Evolutionary conservation across 2,888 invertebrate species (phyloP).

Genomic region (Tenthredo mesomela): DNA sequence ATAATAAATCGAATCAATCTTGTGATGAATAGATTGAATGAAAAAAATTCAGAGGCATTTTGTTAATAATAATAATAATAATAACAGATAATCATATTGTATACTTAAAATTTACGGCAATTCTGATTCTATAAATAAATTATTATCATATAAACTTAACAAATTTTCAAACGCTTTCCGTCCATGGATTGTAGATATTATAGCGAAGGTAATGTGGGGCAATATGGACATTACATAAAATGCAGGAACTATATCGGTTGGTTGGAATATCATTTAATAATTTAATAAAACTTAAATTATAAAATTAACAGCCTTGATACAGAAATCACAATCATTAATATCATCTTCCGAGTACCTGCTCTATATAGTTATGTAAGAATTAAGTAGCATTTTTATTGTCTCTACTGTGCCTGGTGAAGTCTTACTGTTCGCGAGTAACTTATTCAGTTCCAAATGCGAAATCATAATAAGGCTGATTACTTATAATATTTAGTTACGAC

Average conservation of each 20-base stretch:
- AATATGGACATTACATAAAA: not conserved
- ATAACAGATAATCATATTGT: not conserved
- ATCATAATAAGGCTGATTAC: not conserved
- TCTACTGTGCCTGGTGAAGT: not conserved
- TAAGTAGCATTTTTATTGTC: not conserved
- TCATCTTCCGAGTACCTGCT: not conserved
- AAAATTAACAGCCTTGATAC: slow-evolving; percentile 16
- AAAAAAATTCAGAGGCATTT: not conserved
- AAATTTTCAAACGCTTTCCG: not conserved
- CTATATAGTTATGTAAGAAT: not conserved
- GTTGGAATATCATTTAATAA: slow-evolving; percentile 20
- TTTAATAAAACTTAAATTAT: not conserved
- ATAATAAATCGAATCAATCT: not conserved
- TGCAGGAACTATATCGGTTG: not conserved
- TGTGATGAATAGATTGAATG: not conserved
- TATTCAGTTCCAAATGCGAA: not conserved
- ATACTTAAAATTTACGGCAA: slow-evolving; percentile 6
- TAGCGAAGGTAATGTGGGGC: not conserved
- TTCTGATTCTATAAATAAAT: not conserved
- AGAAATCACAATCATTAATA: not conserved
- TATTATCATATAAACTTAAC: slow-evolving; percentile 1
- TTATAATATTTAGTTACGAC: not conserved
- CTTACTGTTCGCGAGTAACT: not conserved
- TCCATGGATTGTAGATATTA: not conserved
- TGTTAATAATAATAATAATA: not conserved